Evolutionary conservation across 2,888 invertebrate species (phyloP).

Genomic region (Hyppa rectilinea): DNA sequence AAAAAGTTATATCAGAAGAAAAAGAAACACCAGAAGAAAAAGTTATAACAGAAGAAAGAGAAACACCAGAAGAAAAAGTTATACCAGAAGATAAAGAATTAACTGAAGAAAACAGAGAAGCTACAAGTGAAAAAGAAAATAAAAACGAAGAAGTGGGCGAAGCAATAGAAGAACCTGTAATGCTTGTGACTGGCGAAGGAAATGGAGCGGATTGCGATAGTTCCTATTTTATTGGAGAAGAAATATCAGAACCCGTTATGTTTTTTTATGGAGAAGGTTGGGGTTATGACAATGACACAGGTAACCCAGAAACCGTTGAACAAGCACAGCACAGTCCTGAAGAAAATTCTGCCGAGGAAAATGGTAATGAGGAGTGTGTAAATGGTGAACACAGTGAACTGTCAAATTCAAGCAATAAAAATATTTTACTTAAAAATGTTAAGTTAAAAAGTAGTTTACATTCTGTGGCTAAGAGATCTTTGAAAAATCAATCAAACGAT

Average conservation of each 20-base stretch:
- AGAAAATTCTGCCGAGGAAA: conserved; percentile 79
- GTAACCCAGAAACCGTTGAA: conserved; percentile 90
- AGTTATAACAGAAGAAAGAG: conserved; percentile 13
- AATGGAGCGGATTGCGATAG: conserved; percentile 92
- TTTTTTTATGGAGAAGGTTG: conserved; percentile 93
- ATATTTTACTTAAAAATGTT: conserved; percentile 78
- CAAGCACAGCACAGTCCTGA: conserved; percentile 74
- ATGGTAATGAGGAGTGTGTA: conserved; percentile 79
- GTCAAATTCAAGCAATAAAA: conserved; percentile 75
- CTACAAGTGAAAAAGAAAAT: conserved; percentile 47
- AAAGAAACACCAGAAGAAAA: conserved; percentile 13
- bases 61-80: background rate
- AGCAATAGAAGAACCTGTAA: conserved; percentile 93
- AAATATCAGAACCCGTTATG: conserved; percentile 93
- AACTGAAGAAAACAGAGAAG: conserved; percentile 64
- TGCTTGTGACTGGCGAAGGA: conserved; percentile 93
- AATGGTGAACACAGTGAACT: conserved; percentile 83
- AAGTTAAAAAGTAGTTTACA: conserved; percentile 77
- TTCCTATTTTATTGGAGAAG: conserved; percentile 91
- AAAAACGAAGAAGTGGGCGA: conserved; percentile 87
- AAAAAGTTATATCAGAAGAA: conserved; percentile 18
- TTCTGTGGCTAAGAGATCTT: conserved; percentile 81
- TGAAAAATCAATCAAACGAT: conserved; percentile 85
- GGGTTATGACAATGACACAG: conserved; percentile 94
- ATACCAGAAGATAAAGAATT: conserved; percentile 10